Conservation (phyloP, 2,888 invertebrate species). For the Epirrita christyi region DNA sequence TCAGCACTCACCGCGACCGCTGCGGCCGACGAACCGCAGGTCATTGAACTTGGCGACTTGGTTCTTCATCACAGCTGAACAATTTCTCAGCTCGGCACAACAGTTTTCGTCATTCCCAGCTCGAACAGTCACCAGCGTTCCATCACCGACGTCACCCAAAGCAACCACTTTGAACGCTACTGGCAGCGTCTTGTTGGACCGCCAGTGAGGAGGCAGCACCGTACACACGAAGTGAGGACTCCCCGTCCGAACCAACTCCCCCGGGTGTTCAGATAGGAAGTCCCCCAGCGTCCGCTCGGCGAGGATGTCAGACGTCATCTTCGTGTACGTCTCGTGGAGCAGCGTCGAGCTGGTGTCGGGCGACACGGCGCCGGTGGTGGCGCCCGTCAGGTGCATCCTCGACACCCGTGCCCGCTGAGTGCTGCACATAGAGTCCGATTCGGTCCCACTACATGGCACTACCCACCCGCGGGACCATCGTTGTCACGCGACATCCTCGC, state of each 20-base stretch:
- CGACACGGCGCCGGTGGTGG: constrained; percentile 85
- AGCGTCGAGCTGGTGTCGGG: constrained; percentile 89
- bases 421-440: constrained; percentile 77
- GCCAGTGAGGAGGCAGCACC: constrained; percentile 97
- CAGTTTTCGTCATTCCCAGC: constrained; percentile 99
- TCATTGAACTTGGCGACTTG: constrained; percentile 99
- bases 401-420: constrained; percentile 79
- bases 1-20: constrained; percentile 96
- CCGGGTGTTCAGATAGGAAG: constrained; percentile 95
- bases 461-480: constrained; percentile 58
- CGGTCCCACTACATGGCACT: constrained; percentile 68
- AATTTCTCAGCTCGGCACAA: constrained; percentile 97
- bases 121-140: constrained; percentile 96
- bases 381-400: constrained; percentile 83
- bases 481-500: constrained; percentile 51
- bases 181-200: constrained; percentile 99
- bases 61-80: constrained; percentile 98
- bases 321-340: constrained; percentile 93
- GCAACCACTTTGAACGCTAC: constrained; percentile 98
- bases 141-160: constrained; percentile 97
- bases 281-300: constrained; percentile 95
- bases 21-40: constrained; percentile 98
- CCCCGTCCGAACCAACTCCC: constrained; percentile 95
- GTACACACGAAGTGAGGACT: constrained; percentile 98
- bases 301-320: constrained; percentile 95